These are phyloP conservation scores for Coturnix japonica DNA, from an alignment of 2,113 vertebrate genomes.

Conservation along the genomic window DNA sequence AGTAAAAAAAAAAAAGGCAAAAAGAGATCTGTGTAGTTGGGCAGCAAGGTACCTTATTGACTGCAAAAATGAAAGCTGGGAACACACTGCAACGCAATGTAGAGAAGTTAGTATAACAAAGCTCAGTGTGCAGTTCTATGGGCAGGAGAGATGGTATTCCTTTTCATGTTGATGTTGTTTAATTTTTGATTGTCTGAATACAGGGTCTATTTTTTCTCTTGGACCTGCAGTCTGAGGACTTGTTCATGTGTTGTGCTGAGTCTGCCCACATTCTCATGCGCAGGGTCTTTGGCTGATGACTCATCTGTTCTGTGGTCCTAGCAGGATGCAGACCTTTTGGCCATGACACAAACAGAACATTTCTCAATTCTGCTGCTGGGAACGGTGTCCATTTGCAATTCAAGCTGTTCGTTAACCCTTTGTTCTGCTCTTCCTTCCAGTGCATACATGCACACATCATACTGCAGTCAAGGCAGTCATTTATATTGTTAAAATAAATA, in stretches of 20 bases:
- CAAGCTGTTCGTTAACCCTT: not conserved
- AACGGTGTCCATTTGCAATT: not conserved
- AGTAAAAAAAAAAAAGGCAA: not conserved
- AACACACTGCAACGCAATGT: not conserved
- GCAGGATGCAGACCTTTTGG: not conserved
- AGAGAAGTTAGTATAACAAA: not conserved
- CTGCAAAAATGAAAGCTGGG: not conserved
- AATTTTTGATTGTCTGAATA: not conserved
- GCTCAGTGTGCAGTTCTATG: not conserved
- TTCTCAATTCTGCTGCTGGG: conserved; percentile 54
- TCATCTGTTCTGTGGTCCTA: not conserved
- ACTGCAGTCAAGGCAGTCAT: not conserved
- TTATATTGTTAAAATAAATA: too few relatives aligned
- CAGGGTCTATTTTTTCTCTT: not conserved
- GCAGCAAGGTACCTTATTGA: not conserved
- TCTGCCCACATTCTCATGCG: not conserved
- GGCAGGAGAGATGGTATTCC: fast-evolving
- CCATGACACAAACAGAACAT: not conserved
- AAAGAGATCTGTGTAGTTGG: not conserved
- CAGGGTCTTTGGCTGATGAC: not conserved
- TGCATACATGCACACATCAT: not conserved
- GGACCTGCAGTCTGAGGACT: not conserved
- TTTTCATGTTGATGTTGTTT: not conserved
- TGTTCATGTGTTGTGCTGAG: fast-evolving
- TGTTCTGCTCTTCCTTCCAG: not conserved